phyloP scores from a whole-genome alignment of 30 jellyfish, hydroid and myxozoan genomes.

The Cassiopea xamachana region DNA sequence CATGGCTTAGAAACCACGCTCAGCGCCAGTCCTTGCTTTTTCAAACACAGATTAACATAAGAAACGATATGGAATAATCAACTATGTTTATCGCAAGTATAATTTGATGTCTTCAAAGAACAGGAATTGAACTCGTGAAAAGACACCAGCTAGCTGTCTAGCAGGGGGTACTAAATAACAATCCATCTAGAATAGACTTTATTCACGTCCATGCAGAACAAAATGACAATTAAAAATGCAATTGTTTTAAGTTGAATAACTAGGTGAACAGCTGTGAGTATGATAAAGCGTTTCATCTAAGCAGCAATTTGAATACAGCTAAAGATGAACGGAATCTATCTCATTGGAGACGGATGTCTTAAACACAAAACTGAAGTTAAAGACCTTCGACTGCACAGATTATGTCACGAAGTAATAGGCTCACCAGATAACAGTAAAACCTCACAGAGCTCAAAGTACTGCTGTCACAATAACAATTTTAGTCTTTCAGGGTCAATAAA shows the following conservation, averaged over 20 bases:
- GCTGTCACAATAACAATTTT: background rate
- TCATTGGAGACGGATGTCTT: background rate
- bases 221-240: conserved; percentile 65
- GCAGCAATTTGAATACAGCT: conserved; percentile 13
- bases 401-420: conserved; percentile 8
- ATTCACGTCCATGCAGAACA: conserved; percentile 25
- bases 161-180: conserved; percentile 74
- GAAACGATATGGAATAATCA: conserved; percentile 73
- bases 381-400: background rate
- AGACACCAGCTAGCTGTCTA: conserved; percentile 76
- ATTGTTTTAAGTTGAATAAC: conserved; percentile 58
- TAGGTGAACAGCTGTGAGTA: conserved; percentile 63
- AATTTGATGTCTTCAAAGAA: conserved; percentile 65
- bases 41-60: conserved; percentile 76
- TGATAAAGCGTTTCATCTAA: conserved; percentile 38
- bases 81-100: conserved; percentile 71
- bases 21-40: conserved; percentile 77
- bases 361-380: background rate
- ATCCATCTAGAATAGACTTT: conserved; percentile 47
- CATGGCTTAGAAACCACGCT: conserved; percentile 79
- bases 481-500: background rate
- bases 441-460: background rate
- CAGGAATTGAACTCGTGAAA: conserved; percentile 74
- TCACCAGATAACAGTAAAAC: background rate
- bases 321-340: background rate